These are phyloP conservation scores for Callinectes sapidus DNA, from an alignment of 2,888 invertebrate genomes.

Conservation along the genomic window DNA sequence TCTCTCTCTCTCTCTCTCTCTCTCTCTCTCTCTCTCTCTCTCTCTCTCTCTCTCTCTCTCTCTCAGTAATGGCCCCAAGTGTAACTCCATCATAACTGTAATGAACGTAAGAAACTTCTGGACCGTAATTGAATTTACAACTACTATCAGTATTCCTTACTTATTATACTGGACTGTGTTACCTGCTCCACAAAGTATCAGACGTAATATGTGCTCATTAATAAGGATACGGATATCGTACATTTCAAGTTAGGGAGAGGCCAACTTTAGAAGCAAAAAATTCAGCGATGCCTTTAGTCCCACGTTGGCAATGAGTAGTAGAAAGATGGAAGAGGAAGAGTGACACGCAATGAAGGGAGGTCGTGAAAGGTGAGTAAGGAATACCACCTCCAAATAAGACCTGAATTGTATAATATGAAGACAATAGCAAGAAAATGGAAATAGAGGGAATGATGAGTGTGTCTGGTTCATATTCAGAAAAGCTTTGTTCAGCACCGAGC, in stretches of 20 bases:
- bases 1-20: conserved; percentile 1
- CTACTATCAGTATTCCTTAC: not conserved
- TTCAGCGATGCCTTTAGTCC: not conserved
- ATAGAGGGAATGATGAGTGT: too few relatives aligned
- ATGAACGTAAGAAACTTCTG: not conserved
- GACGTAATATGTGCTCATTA: not conserved
- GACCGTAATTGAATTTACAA: not conserved
- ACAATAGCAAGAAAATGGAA: not conserved
- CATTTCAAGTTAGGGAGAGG: not conserved
- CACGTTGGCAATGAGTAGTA: not conserved
- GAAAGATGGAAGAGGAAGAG: not conserved
- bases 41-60: conserved; percentile 1
- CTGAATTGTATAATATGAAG: not conserved
- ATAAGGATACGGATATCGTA: not conserved
- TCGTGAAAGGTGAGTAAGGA: not conserved
- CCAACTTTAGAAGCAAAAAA: not conserved
- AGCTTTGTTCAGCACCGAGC: not conserved
- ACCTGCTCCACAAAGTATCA: not conserved
- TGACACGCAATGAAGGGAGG: not conserved
- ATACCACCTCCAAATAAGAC: not conserved
- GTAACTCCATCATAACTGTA: not conserved
- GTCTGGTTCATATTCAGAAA: too few relatives aligned
- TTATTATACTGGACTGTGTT: not conserved
- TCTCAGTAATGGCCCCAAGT: not conserved
- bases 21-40: not conserved